phyloP scores from a whole-genome alignment of 1,140 invertebrate species.

The Drosophila elegans region DNA sequence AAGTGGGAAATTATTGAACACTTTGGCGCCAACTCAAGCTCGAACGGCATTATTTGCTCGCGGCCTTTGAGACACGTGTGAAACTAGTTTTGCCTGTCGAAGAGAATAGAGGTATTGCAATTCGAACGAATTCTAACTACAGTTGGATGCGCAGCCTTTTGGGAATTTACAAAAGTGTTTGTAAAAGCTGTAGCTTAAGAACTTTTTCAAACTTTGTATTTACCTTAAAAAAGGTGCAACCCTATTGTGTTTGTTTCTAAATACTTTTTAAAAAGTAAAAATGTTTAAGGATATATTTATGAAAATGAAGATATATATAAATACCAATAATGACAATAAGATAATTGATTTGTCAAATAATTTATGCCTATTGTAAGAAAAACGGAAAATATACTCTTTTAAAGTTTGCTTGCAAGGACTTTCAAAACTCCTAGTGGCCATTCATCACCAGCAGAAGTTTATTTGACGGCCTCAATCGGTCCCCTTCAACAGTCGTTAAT shows the following conservation, averaged over 20 bases:
- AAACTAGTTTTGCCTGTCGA: constrained; percentile 16
- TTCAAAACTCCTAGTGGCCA: background rate
- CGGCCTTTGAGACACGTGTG: constrained; percentile 18
- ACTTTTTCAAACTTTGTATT: background rate
- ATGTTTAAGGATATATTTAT: too few relatives aligned
- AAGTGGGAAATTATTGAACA: constrained; percentile 31
- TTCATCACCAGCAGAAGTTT: constrained; percentile 12
- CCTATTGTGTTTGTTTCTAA: too few relatives aligned
- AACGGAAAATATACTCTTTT: too few relatives aligned
- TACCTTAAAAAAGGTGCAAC: too few relatives aligned
- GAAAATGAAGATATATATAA: too few relatives aligned
- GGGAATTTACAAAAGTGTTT: background rate
- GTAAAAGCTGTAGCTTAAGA: background rate
- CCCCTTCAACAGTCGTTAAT: constrained; percentile 15
- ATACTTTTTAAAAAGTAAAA: too few relatives aligned
- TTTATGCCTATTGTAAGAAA: too few relatives aligned
- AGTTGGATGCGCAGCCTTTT: background rate
- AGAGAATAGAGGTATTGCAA: background rate
- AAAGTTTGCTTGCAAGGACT: too few relatives aligned
- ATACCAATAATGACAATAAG: too few relatives aligned
- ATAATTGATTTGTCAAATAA: too few relatives aligned
- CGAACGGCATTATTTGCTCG: constrained; percentile 34
- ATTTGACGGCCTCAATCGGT: constrained; percentile 3
- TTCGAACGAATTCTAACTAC: background rate
- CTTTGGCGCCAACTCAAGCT: constrained; percentile 10